Evolutionary conservation across 2,113 vertebrate genomes (phyloP).

Genomic region (Scortum barcoo): DNA sequence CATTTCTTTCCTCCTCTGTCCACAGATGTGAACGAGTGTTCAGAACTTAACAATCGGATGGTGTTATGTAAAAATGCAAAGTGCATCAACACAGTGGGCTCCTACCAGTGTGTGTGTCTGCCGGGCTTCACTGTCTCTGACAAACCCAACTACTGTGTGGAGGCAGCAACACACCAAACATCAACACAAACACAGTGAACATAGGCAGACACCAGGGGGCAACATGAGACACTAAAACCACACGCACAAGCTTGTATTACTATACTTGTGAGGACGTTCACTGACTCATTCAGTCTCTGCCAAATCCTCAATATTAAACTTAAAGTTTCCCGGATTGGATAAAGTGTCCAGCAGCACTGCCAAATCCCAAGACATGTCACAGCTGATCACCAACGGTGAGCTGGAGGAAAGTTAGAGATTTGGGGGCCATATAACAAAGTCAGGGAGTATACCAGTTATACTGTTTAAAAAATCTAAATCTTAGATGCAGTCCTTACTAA

Average conservation of each 20-base stretch:
- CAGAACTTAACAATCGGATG: constrained; percentile 94
- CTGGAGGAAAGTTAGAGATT: neutral
- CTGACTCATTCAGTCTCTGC: constrained; percentile 1
- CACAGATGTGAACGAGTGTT: constrained; percentile 96
- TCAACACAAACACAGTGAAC: constrained; percentile 85
- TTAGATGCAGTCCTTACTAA: neutral
- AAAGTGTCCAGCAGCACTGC: constrained; percentile 1
- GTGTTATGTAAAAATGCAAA: constrained; percentile 96
- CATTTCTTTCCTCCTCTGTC: neutral
- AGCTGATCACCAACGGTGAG: neutral
- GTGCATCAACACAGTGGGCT: constrained; percentile 96
- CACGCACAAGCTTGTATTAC: constrained; percentile 60
- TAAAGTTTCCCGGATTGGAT: constrained; percentile 3
- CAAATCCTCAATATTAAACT: neutral
- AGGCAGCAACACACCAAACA: constrained; percentile 28
- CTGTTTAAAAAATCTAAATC: neutral
- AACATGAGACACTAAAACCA: constrained; percentile 67
- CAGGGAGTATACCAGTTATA: neutral
- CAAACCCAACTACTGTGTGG: constrained; percentile 94
- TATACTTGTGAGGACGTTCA: constrained; percentile 64
- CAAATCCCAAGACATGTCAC: neutral
- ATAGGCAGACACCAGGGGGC: constrained; percentile 51
- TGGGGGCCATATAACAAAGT: neutral
- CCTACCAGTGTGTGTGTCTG: constrained; percentile 94
- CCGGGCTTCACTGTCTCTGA: constrained; percentile 90